These are phyloP conservation scores for Parapristionchus giblindavisi DNA, from an alignment of 2,888 invertebrate species.

Conservation along the genomic window DNA sequence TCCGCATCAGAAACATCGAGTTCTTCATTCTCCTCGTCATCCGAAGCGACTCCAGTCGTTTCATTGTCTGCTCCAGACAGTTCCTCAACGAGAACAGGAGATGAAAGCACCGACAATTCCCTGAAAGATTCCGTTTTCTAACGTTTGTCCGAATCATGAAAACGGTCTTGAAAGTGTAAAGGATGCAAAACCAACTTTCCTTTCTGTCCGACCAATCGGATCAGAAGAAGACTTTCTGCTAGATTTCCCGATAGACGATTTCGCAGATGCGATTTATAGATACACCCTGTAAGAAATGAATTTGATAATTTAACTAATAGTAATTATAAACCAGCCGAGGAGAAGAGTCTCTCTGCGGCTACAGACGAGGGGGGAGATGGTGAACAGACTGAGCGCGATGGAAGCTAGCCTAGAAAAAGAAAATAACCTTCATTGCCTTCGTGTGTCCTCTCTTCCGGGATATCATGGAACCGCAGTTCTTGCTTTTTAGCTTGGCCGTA, in stretches of 20 bases:
- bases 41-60: conserved; percentile 14
- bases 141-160: no score
- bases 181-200: not conserved
- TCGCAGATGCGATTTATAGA: not conserved
- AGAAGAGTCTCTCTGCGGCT: not conserved
- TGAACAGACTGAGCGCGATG: not conserved
- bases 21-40: conserved; percentile 3
- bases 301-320: not conserved
- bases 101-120: not conserved
- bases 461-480: not conserved
- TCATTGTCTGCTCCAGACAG: not conserved
- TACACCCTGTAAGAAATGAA: not conserved
- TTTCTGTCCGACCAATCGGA: not conserved
- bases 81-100: not conserved
- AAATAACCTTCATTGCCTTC: not conserved
- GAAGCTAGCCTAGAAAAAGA: not conserved
- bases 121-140: no score
- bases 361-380: not conserved
- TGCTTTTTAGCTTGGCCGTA: not conserved
- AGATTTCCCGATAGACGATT: not conserved
- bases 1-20: no score
- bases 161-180: no score
- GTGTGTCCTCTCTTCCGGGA: not conserved
- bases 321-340: not conserved
- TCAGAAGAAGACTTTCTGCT: conserved; percentile 5